A percentile compares a stretch with the other conserved stretches of the same genome.
phyloP scores from a whole-genome alignment of 2,113 vertebrate genomes.

The Hippocampus zosterae region DNA sequence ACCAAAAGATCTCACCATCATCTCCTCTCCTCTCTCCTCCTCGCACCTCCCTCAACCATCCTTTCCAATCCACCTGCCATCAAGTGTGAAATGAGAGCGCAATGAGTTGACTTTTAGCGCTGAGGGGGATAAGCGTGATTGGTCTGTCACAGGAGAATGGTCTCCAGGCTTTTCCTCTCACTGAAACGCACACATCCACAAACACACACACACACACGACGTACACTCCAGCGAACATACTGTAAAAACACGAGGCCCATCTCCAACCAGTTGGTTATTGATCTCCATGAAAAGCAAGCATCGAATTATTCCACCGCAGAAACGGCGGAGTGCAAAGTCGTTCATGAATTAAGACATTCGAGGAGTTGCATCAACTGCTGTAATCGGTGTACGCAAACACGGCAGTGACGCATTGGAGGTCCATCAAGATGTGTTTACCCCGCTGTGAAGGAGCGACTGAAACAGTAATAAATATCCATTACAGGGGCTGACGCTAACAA shows the following conservation, averaged over 20 bases:
- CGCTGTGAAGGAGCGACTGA: neutral
- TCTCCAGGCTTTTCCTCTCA: conserved; percentile 28
- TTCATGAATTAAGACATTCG: neutral
- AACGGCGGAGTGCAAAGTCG: neutral
- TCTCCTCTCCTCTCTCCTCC: conserved; percentile 8
- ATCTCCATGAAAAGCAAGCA: conserved; percentile 15
- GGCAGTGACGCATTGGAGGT: neutral
- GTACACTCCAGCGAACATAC: conserved; percentile 9
- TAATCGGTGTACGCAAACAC: neutral
- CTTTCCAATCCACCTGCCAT: conserved; percentile 28
- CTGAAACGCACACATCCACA: neutral
- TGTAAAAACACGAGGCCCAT: neutral
- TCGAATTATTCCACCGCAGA: conserved; percentile 4
- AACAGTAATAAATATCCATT: neutral
- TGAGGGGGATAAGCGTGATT: conserved; percentile 37
- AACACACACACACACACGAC: neutral
- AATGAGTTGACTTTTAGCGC: conserved; percentile 50
- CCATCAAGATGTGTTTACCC: neutral
- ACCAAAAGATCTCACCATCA: neutral
- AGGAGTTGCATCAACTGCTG: neutral
- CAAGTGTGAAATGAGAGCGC: conserved; percentile 63
- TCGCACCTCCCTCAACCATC: neutral
- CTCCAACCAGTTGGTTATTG: neutral
- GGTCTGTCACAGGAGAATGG: conserved; percentile 58
- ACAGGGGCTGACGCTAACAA: neutral